These are phyloP conservation scores for Lamprotornis superbus DNA, from an alignment of 2,113 vertebrate species.

Conservation along the genomic window DNA sequence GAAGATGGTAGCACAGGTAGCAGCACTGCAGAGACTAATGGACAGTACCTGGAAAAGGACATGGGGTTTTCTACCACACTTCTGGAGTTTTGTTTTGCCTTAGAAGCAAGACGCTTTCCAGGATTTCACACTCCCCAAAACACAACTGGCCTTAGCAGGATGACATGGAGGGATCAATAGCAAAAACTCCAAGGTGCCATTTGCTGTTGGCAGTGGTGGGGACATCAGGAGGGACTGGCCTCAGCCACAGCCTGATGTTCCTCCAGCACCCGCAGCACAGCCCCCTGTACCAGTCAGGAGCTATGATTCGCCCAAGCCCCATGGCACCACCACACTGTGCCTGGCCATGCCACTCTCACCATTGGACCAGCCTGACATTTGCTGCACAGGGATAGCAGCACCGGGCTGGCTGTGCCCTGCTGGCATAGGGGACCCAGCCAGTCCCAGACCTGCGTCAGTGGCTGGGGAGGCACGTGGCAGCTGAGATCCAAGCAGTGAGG, in stretches of 20 bases:
- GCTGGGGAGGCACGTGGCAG: fast-evolving
- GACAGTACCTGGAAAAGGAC: background rate
- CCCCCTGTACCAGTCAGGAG: background rate
- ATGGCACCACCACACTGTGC: background rate
- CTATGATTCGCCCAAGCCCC: background rate
- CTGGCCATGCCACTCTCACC: background rate
- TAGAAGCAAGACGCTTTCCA: background rate
- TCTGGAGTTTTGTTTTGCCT: background rate
- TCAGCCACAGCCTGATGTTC: background rate
- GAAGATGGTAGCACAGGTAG: background rate
- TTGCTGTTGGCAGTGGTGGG: background rate
- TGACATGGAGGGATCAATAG: fast-evolving
- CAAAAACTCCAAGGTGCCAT: background rate
- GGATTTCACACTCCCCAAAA: background rate
- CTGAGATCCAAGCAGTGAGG: background rate
- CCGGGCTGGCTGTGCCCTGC: background rate
- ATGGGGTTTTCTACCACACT: background rate
- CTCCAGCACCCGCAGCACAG: fast-evolving
- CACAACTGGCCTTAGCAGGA: fast-evolving
- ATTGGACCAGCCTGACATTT: background rate
- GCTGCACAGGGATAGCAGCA: background rate
- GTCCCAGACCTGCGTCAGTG: background rate
- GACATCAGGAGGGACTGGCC: background rate
- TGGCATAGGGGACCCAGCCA: background rate
- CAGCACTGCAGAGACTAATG: background rate